Percentiles rank a stretch among this genome's conserved stretches.
Conservation (phyloP, 37 sponge, comb jelly and placozoan genomes). For the Geodia barretti region DNA sequence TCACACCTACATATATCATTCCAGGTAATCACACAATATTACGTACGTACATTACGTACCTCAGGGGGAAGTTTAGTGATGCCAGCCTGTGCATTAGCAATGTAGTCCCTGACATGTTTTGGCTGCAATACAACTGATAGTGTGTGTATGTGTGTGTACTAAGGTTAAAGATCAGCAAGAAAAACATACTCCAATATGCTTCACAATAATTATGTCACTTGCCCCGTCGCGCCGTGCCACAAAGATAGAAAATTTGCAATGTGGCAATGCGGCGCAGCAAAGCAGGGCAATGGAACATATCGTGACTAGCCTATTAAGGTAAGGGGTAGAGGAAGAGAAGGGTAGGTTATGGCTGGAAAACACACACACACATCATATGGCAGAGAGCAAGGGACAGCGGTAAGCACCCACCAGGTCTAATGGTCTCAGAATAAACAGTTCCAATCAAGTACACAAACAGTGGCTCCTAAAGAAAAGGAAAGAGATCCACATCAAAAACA, state of each 20-base stretch:
- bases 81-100: slow-evolving; percentile 54
- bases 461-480: slow-evolving; percentile 58
- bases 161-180: too few relatives aligned
- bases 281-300: too few relatives aligned
- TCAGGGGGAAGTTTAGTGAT: slow-evolving; percentile 80
- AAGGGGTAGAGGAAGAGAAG: too few relatives aligned
- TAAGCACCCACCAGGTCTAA: slow-evolving; percentile 63
- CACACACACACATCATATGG: background rate
- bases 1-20: too few relatives aligned
- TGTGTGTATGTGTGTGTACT: too few relatives aligned
- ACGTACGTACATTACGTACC: slow-evolving; percentile 41
- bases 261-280: too few relatives aligned
- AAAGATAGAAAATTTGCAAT: too few relatives aligned
- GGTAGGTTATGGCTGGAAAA: too few relatives aligned
- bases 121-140: slow-evolving; percentile 47
- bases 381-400: background rate
- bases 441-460: slow-evolving; percentile 85
- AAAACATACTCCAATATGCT: too few relatives aligned
- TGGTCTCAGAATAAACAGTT: slow-evolving; percentile 74
- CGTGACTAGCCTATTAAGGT: too few relatives aligned
- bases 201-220: too few relatives aligned
- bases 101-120: slow-evolving; percentile 42
- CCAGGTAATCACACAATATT: background rate
- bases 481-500: background rate
- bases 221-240: too few relatives aligned